phyloP scores from a whole-genome alignment of 1,140 invertebrate species.

The Medauroidea extradentata region DNA sequence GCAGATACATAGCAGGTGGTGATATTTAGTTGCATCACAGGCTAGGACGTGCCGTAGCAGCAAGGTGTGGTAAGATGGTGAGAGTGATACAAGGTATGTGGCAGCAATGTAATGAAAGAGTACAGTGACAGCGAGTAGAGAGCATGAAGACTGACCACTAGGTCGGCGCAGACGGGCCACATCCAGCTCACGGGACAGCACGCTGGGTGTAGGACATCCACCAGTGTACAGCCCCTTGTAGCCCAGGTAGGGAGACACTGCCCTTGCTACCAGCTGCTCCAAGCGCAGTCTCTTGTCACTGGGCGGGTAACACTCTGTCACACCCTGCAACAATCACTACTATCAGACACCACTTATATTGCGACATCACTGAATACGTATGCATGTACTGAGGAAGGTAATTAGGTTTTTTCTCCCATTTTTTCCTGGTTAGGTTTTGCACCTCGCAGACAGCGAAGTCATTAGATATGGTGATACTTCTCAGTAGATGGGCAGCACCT shows the following conservation, averaged over 20 bases:
- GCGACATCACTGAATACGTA: too few species aligned
- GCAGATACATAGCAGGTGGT: background rate
- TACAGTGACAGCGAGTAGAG: background rate
- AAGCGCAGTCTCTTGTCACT: slow-evolving; percentile 9
- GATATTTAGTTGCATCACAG: background rate
- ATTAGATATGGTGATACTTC: too few species aligned
- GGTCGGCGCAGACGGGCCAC: slow-evolving; percentile 7
- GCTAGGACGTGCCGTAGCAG: background rate
- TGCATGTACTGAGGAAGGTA: too few species aligned
- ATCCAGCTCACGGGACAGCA: slow-evolving; percentile 9
- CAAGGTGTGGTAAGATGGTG: background rate
- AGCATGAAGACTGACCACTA: slow-evolving; percentile 13
- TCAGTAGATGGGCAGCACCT: too few species aligned
- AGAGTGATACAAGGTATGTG: background rate
- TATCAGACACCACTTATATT: too few species aligned
- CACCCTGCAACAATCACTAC: slow-evolving; percentile 10
- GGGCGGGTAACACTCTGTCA: slow-evolving; percentile 12
- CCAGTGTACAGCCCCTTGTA: slow-evolving; percentile 9
- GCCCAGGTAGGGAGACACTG: slow-evolving; percentile 14
- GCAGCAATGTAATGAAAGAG: background rate
- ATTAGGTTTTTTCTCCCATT: too few species aligned
- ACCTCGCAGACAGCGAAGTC: too few species aligned
- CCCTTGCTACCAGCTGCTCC: slow-evolving; percentile 10
- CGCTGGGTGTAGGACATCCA: background rate
- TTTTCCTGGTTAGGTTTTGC: too few species aligned